Conservation (phyloP, 2,888 invertebrate genomes). For the Dasypogon diadema region DNA sequence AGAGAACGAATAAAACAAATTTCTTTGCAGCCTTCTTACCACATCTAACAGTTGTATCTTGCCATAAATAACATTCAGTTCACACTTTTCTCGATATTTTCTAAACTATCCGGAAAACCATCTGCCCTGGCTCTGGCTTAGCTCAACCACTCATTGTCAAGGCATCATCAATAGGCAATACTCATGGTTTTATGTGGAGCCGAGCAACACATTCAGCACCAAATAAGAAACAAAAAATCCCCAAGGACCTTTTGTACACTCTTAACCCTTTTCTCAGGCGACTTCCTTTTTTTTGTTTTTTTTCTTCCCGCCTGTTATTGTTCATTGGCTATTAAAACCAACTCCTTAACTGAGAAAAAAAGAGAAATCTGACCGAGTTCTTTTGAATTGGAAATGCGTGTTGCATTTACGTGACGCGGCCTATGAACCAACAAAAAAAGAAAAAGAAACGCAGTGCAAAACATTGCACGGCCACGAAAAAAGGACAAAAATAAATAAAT, state of each 20-base stretch:
- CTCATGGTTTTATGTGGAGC: background rate
- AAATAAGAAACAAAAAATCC: background rate
- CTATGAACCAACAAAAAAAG: background rate
- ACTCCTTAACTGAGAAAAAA: background rate
- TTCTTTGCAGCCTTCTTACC: background rate
- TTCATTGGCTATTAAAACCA: conserved; percentile 4
- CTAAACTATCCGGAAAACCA: conserved; percentile 1
- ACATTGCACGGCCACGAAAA: background rate
- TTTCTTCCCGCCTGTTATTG: conserved; percentile 5
- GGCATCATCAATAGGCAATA: too few relatives aligned
- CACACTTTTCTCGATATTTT: conserved; percentile 8
- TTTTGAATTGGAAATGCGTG: conserved; percentile 33
- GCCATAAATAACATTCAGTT: conserved; percentile 28
- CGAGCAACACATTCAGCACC: background rate
- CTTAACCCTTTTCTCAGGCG: background rate
- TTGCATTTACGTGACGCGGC: conserved; percentile 17
- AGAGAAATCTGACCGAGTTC: conserved; percentile 8
- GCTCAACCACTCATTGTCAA: background rate
- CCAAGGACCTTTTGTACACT: conserved; percentile 18
- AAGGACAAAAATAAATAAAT: background rate
- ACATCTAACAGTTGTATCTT: conserved; percentile 7
- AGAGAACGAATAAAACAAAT: conserved; percentile 11
- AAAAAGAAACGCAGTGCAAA: background rate
- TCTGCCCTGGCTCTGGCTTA: conserved; percentile 15
- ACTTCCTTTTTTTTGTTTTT: background rate